Conservation (phyloP, 2,888 invertebrate species). For the Rhagophthalmus giganteus region DNA sequence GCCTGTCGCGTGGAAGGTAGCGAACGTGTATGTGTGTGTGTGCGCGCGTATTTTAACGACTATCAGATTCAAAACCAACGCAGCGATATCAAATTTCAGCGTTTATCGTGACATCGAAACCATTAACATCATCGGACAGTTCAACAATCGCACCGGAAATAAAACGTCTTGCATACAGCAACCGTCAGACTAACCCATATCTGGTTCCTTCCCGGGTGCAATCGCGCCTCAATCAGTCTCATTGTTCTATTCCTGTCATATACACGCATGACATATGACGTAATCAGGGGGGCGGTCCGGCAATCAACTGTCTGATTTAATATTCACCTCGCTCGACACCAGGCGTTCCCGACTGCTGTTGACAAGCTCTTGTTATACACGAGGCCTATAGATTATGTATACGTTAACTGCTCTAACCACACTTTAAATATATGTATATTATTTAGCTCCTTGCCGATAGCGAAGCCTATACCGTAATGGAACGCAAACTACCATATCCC, state of each 20-base stretch:
- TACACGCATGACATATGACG: slow-evolving; percentile 55
- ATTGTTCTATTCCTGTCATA: slow-evolving; percentile 53
- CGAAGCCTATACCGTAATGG: slow-evolving; percentile 19
- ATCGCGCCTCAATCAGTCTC: slow-evolving; percentile 52
- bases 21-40: slow-evolving; percentile 2
- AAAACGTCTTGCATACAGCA: slow-evolving; percentile 42
- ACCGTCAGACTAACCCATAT: slow-evolving; percentile 34
- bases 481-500: neutral
- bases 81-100: slow-evolving; percentile 28
- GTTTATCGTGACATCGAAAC: slow-evolving; percentile 28
- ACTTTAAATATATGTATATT: slow-evolving; percentile 48
- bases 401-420: slow-evolving; percentile 50
- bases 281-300: slow-evolving; percentile 54
- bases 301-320: slow-evolving; percentile 56
- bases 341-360: slow-evolving; percentile 51
- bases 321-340: slow-evolving; percentile 53
- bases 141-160: slow-evolving; percentile 44
- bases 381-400: slow-evolving; percentile 44
- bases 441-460: slow-evolving; percentile 20
- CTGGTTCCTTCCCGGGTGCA: slow-evolving; percentile 40
- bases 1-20: neutral
- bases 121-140: slow-evolving; percentile 30
- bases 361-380: slow-evolving; percentile 51
- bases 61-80: slow-evolving; percentile 20
- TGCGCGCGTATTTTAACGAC: slow-evolving; percentile 6